These are phyloP conservation scores for Pseudopleuronectes americanus DNA, from an alignment of 2,797 vertebrate genomes.

Conservation along the genomic window DNA sequence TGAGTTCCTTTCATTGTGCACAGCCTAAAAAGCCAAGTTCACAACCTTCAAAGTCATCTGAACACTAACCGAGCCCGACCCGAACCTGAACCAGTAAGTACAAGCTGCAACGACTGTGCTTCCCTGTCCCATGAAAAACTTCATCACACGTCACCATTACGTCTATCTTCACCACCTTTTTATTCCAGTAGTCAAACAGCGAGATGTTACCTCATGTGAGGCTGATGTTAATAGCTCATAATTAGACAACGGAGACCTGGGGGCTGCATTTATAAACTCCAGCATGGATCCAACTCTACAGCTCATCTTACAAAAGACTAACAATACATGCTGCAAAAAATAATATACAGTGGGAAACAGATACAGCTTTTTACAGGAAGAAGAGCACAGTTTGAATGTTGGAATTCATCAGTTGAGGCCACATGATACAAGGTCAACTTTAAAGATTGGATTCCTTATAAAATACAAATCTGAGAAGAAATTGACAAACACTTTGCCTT, in stretches of 20 bases:
- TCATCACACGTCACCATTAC: too few species aligned
- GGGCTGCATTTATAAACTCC: slow-evolving; percentile 16
- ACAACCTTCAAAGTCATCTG: too few species aligned
- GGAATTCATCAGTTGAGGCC: neutral
- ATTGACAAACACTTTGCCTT: neutral
- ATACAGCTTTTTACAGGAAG: neutral
- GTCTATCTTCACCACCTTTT: neutral
- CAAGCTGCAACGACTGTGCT: too few species aligned
- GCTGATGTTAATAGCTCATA: slow-evolving; percentile 35
- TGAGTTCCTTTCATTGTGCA: too few species aligned
- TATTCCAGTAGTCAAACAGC: slow-evolving; percentile 17
- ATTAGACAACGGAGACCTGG: slow-evolving; percentile 40
- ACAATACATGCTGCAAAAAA: neutral
- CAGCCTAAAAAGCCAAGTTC: too few species aligned
- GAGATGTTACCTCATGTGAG: slow-evolving; percentile 20
- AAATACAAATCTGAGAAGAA: neutral
- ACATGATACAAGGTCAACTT: neutral
- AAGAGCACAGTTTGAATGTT: neutral
- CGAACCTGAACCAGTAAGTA: too few species aligned
- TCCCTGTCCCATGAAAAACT: too few species aligned
- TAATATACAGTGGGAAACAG: neutral
- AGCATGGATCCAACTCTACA: neutral
- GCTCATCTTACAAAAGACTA: neutral
- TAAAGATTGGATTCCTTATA: neutral
- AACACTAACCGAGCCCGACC: too few species aligned